Evolutionary conservation across 2,888 invertebrate genomes (phyloP).

Genomic region (Shargacucullia verbasci): DNA sequence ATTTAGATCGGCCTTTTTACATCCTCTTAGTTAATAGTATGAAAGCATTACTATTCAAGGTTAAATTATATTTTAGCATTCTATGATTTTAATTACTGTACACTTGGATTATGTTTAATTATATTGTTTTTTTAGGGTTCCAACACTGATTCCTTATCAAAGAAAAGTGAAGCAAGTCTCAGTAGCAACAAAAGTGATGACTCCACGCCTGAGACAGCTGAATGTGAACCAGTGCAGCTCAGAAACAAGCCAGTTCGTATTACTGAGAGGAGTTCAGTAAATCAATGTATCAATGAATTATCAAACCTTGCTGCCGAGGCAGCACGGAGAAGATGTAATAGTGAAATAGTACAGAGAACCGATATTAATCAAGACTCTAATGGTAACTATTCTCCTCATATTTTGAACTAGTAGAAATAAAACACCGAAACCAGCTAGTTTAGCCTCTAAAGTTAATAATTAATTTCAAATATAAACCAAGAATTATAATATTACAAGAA

Average conservation of each 20-base stretch:
- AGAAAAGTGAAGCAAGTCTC: slow-evolving; percentile 78
- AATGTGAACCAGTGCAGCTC: slow-evolving; percentile 80
- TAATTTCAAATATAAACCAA: no score
- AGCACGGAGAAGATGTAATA: slow-evolving; percentile 83
- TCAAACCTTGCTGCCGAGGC: slow-evolving; percentile 84
- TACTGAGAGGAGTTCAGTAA: slow-evolving; percentile 86
- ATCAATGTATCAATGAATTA: slow-evolving; percentile 92
- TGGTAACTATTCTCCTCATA: slow-evolving; percentile 64
- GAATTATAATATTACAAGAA: no score
- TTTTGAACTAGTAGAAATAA: no score
- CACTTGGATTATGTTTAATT: slow-evolving; percentile 7
- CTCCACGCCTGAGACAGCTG: slow-evolving; percentile 70
- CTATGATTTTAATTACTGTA: slow-evolving; percentile 6
- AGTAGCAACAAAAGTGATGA: slow-evolving; percentile 78
- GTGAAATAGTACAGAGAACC: slow-evolving; percentile 84
- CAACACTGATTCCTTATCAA: slow-evolving; percentile 79
- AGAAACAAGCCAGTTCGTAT: slow-evolving; percentile 76
- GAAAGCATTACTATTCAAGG: slow-evolving; percentile 59
- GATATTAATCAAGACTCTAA: slow-evolving; percentile 78
- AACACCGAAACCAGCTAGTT: no score
- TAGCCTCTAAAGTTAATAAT: no score
- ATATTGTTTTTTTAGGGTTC: slow-evolving; percentile 68
- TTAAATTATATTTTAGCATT: slow-evolving; percentile 37
- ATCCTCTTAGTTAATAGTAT: slow-evolving; percentile 57
- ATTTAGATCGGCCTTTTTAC: slow-evolving; percentile 49